phyloP scores from a whole-genome alignment of 2,113 vertebrate genomes.

The Fregata magnificens region DNA sequence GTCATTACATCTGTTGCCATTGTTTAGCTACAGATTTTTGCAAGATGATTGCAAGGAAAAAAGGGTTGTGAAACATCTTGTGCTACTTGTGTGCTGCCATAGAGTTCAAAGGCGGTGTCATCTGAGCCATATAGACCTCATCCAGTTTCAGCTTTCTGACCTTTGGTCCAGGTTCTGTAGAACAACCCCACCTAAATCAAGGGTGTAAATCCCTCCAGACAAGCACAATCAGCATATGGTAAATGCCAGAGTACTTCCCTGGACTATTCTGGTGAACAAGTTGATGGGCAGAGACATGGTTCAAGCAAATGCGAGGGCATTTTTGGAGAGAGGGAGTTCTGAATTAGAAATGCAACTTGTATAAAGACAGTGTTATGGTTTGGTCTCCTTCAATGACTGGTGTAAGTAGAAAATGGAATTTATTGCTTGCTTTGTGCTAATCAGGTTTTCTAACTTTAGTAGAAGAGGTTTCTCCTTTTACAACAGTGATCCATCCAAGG shows the following conservation, averaged over 20 bases:
- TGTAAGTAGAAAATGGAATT: not conserved
- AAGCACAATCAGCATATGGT: not conserved
- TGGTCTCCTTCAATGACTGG: not conserved
- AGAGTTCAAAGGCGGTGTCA: not conserved
- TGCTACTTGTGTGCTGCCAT: not conserved
- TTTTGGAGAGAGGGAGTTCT: not conserved
- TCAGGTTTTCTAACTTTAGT: not conserved
- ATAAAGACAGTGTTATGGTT: not conserved
- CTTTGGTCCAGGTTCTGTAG: not conserved
- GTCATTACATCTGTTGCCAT: not conserved
- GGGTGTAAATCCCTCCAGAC: not conserved
- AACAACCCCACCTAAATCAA: not conserved
- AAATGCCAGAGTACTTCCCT: not conserved
- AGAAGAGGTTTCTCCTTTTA: not conserved
- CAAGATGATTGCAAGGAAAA: not conserved
- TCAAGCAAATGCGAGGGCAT: not conserved
- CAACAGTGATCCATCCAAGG: not conserved
- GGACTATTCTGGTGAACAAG: not conserved
- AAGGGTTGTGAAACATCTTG: not conserved
- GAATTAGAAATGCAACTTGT: not conserved
- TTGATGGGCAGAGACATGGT: not conserved
- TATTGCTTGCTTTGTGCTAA: not conserved
- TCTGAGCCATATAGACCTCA: not conserved
- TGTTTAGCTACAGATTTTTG: not conserved
- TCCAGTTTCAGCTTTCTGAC: not conserved